Percentiles rank a stretch among this genome's conserved stretches.
Conservation (phyloP, 2,113 vertebrate species). For the Azemiops feae region DNA sequence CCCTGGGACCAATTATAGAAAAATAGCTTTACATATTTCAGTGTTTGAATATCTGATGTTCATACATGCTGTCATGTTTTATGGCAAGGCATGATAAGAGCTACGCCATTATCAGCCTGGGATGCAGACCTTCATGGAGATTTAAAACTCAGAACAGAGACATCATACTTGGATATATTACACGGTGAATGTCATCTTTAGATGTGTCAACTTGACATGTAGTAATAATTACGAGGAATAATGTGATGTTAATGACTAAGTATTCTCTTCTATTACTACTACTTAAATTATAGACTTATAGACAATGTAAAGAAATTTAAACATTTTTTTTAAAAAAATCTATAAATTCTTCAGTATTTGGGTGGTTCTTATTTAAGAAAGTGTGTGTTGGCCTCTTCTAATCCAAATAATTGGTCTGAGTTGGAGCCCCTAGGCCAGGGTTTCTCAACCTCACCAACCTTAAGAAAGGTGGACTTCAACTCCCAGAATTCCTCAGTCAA, state of each 20-base stretch:
- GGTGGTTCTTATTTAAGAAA: not conserved
- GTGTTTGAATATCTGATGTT: constrained; percentile 66
- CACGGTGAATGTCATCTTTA: not conserved
- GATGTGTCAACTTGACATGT: not conserved
- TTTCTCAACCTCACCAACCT: not conserved
- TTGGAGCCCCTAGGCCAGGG: not conserved
- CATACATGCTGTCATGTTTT: constrained; percentile 61
- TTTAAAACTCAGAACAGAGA: constrained; percentile 32
- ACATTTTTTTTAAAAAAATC: not conserved
- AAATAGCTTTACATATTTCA: constrained; percentile 66
- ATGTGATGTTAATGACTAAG: not conserved
- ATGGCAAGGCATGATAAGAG: constrained; percentile 61
- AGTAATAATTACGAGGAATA: not conserved
- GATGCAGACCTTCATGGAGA: constrained; percentile 9
- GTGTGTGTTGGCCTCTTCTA: not conserved
- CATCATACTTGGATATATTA: not conserved
- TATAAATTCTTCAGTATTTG: not conserved
- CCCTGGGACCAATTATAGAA: constrained; percentile 75
- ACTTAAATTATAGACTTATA: not conserved
- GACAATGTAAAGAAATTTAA: not conserved
- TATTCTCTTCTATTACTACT: not conserved
- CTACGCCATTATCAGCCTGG: constrained; percentile 50
- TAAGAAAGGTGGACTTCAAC: not conserved
- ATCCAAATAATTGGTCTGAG: not conserved
- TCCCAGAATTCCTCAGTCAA: too few species aligned